phyloP scores from a whole-genome alignment of 2,113 vertebrate genomes.

The Lycocorax pyrrhopterus region DNA sequence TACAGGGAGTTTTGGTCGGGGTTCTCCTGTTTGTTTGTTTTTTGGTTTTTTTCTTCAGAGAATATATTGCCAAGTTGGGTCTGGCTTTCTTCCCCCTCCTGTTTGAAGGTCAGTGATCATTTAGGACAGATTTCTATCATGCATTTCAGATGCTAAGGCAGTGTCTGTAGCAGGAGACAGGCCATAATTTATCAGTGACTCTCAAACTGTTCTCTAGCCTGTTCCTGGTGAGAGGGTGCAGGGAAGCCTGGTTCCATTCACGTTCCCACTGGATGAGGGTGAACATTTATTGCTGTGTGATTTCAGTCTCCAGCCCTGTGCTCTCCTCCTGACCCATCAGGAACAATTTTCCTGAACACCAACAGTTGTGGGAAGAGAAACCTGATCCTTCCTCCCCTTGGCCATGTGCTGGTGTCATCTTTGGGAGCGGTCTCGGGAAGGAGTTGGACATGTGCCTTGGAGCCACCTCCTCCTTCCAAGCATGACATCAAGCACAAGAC shows the following conservation, averaged over 20 bases:
- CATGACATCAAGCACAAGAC: not conserved
- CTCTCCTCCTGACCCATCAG: not conserved
- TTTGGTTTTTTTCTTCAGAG: not conserved
- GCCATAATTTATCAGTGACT: not conserved
- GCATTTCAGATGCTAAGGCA: not conserved
- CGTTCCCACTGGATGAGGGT: not conserved
- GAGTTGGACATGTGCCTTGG: not conserved
- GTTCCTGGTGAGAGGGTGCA: not conserved
- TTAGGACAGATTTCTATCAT: slow-evolving; percentile 11
- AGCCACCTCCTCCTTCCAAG: not conserved
- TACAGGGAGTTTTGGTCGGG: not conserved
- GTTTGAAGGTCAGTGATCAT: slow-evolving; percentile 48
- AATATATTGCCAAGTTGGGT: not conserved
- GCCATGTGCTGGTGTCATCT: not conserved
- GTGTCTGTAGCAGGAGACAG: not conserved
- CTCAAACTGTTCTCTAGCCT: not conserved
- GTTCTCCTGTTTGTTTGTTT: not conserved
- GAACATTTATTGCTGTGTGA: rapidly evolving
- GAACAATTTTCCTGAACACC: not conserved
- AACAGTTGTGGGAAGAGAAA: not conserved
- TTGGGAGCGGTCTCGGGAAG: not conserved
- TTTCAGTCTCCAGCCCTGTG: not conserved
- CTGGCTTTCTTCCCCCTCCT: slow-evolving; percentile 4
- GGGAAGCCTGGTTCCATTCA: not conserved
- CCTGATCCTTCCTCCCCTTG: not conserved